phyloP scores from a whole-genome alignment of 2,797 vertebrate genomes.

The Sebastiscus tertius region DNA sequence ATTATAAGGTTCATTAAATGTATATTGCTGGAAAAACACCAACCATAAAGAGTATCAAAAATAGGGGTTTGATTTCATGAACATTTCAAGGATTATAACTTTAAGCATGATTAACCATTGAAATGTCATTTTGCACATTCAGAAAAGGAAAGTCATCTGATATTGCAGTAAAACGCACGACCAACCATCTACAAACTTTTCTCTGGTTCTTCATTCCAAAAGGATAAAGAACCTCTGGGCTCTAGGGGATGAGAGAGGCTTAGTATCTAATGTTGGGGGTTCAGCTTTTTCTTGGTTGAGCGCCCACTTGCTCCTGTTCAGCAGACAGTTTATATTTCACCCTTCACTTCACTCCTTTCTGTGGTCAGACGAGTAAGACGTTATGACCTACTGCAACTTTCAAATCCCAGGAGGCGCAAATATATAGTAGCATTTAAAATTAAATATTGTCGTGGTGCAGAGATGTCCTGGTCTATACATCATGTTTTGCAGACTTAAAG shows the following conservation, averaged over 20 bases:
- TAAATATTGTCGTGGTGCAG: neutral
- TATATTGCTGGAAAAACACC: neutral
- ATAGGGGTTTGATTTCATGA: neutral
- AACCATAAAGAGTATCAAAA: neutral
- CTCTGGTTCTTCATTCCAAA: neutral
- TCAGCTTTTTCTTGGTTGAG: slow-evolving; percentile 9
- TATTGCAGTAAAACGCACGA: neutral
- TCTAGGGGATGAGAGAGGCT: neutral
- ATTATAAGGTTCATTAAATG: neutral
- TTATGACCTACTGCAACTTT: neutral
- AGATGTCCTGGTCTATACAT: neutral
- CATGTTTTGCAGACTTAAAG: neutral
- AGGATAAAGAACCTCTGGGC: neutral
- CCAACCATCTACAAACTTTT: neutral
- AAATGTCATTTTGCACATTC: neutral
- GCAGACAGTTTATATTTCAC: slow-evolving; percentile 8
- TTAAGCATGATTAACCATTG: neutral
- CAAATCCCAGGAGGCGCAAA: neutral
- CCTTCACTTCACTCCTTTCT: slow-evolving; percentile 16
- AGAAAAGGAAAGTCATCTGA: slow-evolving; percentile 1
- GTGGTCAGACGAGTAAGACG: neutral
- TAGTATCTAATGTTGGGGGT: slow-evolving; percentile 11
- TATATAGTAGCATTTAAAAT: neutral
- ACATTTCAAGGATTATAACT: neutral
- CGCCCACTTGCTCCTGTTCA: neutral